Base-by-base conservation (phyloP, 2,797 vertebrate species). In the Anas georgica region DNA sequence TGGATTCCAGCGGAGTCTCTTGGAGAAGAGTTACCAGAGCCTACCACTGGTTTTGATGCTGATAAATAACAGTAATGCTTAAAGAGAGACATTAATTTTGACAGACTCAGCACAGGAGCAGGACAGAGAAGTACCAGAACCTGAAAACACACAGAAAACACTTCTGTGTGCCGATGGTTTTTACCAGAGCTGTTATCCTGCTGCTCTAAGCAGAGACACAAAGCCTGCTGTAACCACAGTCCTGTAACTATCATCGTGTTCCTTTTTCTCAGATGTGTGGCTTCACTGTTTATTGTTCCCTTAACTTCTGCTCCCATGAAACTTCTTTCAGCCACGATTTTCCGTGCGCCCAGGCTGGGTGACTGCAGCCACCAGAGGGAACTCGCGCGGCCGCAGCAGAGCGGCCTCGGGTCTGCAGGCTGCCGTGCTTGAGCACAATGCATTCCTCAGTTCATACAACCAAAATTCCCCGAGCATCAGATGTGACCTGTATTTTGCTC, bases 401-500 rank as follows among this genome's bases (percentile, higher is more conserved):
- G 45, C 70, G 2, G 21, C 10, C 31, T 16, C 43, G 29, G 13
- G 9, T 13, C 54, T 48, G 35, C 48, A 21, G n/a, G 17, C 18
- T 46, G 39, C 56, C 23, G 18, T 64, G 70, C 17, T 41, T 2
- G 50, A 80, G 73, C 66, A 95, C 94, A 95, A 87, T 60, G 93
- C 96, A 95, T 96, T 95, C 95, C 93, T 91, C 66, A 67, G 83
- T 64, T 45, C 95, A 41, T 55, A 69, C 90, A 79, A 48, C 88
- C 91, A 83, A 7, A 29, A 41, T 39, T 81, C 86, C 91, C 72
- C 16, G 2, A 68, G 91, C 91, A 52, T 83, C 95, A 75, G 80
- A 93, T 69, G 94, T 90, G 94, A 97, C 91, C 96, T 91, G 96
- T 66, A 73, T 96, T 92, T 79, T 79, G 37, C 85, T 92, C 41